These are phyloP conservation scores for Thumatha senex DNA, from an alignment of 2,888 invertebrate species.

Conservation along the genomic window DNA sequence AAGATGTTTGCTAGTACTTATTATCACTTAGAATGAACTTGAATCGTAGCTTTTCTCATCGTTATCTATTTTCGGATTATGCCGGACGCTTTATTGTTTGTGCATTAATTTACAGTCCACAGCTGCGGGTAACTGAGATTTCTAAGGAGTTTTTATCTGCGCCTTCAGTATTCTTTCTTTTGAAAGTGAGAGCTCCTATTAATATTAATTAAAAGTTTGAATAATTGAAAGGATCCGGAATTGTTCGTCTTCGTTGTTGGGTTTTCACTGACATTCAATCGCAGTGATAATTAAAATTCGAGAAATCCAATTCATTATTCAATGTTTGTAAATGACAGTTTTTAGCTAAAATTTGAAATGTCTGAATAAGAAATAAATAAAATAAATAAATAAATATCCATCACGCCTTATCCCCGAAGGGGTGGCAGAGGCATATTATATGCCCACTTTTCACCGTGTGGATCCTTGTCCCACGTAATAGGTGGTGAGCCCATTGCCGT, in stretches of 20 bases:
- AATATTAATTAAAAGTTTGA: conserved; percentile 84
- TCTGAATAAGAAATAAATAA: too few relatives aligned
- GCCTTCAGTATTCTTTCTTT: conserved; percentile 77
- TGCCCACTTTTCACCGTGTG: too few relatives aligned
- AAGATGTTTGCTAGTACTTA: conserved; percentile 68
- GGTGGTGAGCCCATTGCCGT: too few relatives aligned
- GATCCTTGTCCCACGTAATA: too few relatives aligned
- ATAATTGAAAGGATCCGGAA: conserved; percentile 80
- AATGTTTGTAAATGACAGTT: conserved; percentile 64
- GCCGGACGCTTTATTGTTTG: conserved; percentile 76
- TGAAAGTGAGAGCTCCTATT: conserved; percentile 79
- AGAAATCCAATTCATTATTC: conserved; percentile 61
- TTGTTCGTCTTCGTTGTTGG: conserved; percentile 73
- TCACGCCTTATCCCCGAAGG: too few relatives aligned
- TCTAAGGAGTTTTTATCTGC: conserved; percentile 80
- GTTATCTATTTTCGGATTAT: conserved; percentile 69
- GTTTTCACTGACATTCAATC: conserved; percentile 67
- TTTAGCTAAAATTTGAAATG: conserved; percentile 30
- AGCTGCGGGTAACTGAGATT: conserved; percentile 78
- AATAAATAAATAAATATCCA: too few relatives aligned
- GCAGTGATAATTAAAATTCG: conserved; percentile 77
- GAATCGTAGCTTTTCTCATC: conserved; percentile 59
- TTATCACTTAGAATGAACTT: conserved; percentile 77
- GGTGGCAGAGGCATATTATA: too few relatives aligned
- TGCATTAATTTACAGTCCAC: conserved; percentile 80